A percentile compares a stretch with the other conserved stretches of the same genome.
These are phyloP conservation scores for Drosophila helvetica DNA, from an alignment of 2,888 invertebrate species.

Conservation along the genomic window DNA sequence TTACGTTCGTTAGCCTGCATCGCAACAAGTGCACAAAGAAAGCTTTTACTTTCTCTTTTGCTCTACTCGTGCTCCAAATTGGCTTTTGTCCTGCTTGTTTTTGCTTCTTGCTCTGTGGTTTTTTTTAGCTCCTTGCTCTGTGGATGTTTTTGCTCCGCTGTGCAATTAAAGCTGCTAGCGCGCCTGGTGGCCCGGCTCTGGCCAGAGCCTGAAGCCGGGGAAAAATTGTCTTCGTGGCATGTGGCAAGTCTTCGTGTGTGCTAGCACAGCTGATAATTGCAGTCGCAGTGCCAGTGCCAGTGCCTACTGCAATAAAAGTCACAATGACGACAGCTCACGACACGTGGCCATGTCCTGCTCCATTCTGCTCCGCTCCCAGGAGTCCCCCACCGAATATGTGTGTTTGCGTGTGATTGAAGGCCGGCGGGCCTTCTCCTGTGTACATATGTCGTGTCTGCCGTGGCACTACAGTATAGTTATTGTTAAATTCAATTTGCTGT, in stretches of 20 bases:
- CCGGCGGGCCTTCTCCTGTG: slow-evolving; percentile 25
- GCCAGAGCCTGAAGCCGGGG: not conserved
- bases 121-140: slow-evolving; percentile 22
- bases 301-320: slow-evolving; percentile 51
- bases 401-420: slow-evolving; percentile 33
- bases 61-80: not conserved
- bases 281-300: slow-evolving; percentile 27
- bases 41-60: not conserved
- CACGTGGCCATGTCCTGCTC: slow-evolving; percentile 35
- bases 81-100: not conserved
- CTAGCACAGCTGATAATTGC: slow-evolving; percentile 49
- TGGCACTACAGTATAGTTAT: slow-evolving; percentile 18
- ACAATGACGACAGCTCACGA: slow-evolving; percentile 52
- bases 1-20: not conserved
- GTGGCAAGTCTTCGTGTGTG: not conserved
- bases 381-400: slow-evolving; percentile 3
- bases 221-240: slow-evolving; percentile 14
- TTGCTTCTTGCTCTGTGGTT: slow-evolving; percentile 6
- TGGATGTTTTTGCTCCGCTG: slow-evolving; percentile 24
- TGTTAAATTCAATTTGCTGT: slow-evolving; percentile 60
- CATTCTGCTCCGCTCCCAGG: slow-evolving; percentile 13
- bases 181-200: not conserved
- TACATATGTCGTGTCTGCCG: slow-evolving; percentile 10
- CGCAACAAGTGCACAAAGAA: not conserved
- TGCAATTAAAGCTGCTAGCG: slow-evolving; percentile 57